A percentile compares a stretch with the other conserved stretches of the same genome.
phyloP scores from a whole-genome alignment of 2,797 vertebrate species.

The Salmo trutta region DNA sequence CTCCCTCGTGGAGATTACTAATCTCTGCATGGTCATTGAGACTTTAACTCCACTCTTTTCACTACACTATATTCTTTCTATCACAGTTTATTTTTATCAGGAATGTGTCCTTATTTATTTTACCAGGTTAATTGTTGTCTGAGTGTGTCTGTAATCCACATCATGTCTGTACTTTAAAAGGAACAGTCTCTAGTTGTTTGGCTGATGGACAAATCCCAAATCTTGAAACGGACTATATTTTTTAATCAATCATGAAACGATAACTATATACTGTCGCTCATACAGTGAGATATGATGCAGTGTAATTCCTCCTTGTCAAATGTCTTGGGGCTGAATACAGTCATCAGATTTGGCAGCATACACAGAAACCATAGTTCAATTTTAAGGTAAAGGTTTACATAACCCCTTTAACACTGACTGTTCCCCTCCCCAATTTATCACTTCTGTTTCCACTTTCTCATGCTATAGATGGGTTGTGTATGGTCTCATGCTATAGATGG shows the following conservation, averaged over 20 bases:
- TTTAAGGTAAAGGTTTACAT: background rate
- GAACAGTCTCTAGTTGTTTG: background rate
- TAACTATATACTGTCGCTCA: no score
- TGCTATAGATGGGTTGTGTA: no score
- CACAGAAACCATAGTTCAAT: background rate
- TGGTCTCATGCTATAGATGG: no score
- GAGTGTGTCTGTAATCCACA: no score
- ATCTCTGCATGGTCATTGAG: background rate
- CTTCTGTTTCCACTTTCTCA: background rate
- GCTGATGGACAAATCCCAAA: no score
- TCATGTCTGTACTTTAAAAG: background rate
- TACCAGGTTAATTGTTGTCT: no score
- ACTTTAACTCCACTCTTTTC: background rate
- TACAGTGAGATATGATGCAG: no score
- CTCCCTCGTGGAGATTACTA: background rate
- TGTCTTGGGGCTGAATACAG: background rate
- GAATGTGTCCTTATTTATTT: no score
- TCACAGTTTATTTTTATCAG: background rate
- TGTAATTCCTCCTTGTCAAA: background rate
- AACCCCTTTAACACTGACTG: background rate
- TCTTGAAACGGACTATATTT: no score
- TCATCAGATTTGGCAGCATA: background rate
- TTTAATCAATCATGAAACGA: no score
- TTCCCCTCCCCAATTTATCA: constrained; percentile 1
- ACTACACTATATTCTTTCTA: background rate